A percentile compares a stretch with the other conserved stretches of the same genome.
These are phyloP conservation scores for Triplophysa tibetana DNA, from an alignment of 2,113 vertebrate species.

Conservation along the genomic window DNA sequence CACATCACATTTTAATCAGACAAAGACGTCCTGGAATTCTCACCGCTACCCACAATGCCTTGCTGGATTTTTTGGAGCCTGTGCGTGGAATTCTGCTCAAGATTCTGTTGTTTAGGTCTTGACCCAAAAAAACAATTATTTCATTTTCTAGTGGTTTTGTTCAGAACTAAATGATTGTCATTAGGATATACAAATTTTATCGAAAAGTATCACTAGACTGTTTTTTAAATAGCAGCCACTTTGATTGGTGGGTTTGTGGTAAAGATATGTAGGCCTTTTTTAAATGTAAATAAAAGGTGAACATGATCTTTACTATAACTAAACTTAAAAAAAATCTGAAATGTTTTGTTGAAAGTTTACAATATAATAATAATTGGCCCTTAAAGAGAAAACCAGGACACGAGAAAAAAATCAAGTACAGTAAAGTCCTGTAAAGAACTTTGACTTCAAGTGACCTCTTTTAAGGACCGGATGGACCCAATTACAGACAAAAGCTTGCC, in stretches of 20 bases:
- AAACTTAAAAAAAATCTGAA: not conserved
- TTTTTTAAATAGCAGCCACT: too few species aligned
- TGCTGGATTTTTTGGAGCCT: conserved; percentile 35
- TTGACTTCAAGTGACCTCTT: conserved; percentile 70
- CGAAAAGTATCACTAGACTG: too few species aligned
- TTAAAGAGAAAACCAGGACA: not conserved
- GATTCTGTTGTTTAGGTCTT: conserved; percentile 31
- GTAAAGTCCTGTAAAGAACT: conserved; percentile 52
- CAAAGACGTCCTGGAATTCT: conserved; percentile 64
- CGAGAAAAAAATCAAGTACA: not conserved
- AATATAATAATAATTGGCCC: not conserved
- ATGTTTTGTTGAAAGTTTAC: too few species aligned
- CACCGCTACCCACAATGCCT: conserved; percentile 62
- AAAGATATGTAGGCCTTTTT: not conserved
- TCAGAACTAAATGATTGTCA: not conserved
- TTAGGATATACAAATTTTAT: not conserved
- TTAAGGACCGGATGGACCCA: conserved; percentile 69
- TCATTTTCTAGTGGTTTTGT: not conserved
- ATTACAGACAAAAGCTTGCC: conserved; percentile 71
- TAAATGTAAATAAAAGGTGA: too few species aligned
- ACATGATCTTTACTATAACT: not conserved
- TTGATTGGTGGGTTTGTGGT: not conserved
- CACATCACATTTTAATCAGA: conserved; percentile 71
- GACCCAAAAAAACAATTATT: not conserved
- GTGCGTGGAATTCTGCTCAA: conserved; percentile 24